Evolutionary conservation across 2,797 vertebrate species (phyloP), one percentile per base, ranked within the genome.

Genomic region (Limosa lapponica): DNA sequence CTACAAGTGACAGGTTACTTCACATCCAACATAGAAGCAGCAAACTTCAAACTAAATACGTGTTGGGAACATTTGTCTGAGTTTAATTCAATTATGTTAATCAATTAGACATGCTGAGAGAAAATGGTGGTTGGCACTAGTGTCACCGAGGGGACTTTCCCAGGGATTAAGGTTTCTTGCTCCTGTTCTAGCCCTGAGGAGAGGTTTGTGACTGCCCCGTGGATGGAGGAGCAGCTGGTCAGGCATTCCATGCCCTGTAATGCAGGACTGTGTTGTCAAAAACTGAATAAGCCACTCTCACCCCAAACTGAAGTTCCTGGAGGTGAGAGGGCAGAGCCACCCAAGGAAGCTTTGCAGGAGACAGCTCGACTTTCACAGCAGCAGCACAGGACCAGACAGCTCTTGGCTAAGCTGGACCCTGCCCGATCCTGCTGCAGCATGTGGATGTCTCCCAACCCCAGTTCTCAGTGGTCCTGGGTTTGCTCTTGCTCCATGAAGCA

Each of bases 361-460:
- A 15, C 16, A 58, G 37, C n/a, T 74, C 3, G 5, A 58, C 66
- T 82, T 61, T 64, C 57, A 10, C 2, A 17, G 73, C 49, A 86
- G 73, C 58, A 84, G 27, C 0, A 0, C 17, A 61, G 23, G 2
- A 4, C 0, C 13, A 55, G 44, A 20, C 8, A 75, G 46, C 43
- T 87, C 82, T 58, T 4, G 1, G 5, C 17, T 32, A 12, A 32
- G 23, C 73, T 28, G 30, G 71, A 28, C 16, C 9, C 54, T 43
- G 25, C 43, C 55, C 2, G 1, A 28, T 46, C 27, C 27, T 0
- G 0, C 24, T 62, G 43, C 27, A 4, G 1, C 0, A 0, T 30
- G 28, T 8, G 8, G 48, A 77, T 23, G 8, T 54, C 39, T 89
- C 71, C n/a, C 27, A 46, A 0, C 6, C 6, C 9, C 61, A 23